Conservation (phyloP, 2,888 invertebrate genomes). For the Troides oblongomaculatus region DNA sequence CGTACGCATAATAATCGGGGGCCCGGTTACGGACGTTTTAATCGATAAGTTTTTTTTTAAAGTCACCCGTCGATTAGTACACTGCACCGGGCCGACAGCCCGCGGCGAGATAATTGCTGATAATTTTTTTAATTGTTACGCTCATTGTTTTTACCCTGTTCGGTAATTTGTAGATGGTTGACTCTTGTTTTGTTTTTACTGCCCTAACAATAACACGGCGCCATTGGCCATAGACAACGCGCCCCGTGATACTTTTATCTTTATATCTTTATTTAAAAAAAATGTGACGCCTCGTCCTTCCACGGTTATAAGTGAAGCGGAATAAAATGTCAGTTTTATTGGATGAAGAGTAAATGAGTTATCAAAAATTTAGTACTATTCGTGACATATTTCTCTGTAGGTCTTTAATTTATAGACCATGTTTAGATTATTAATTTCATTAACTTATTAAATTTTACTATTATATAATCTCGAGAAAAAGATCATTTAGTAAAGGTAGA, state of each 20-base stretch:
- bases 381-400: too few relatives aligned
- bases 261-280: constrained; percentile 29
- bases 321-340: constrained; percentile 6
- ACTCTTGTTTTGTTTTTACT: constrained; percentile 19
- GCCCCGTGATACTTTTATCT: constrained; percentile 26
- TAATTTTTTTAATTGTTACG: constrained; percentile 67
- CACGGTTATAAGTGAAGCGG: constrained; percentile 16
- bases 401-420: too few relatives aligned
- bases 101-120: constrained; percentile 63
- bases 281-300: neutral
- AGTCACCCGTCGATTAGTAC: constrained; percentile 61
- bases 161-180: constrained; percentile 24
- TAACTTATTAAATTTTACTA: too few relatives aligned
- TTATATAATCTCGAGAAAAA: too few relatives aligned
- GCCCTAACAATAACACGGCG: constrained; percentile 27
- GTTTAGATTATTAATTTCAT: too few relatives aligned
- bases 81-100: constrained; percentile 65
- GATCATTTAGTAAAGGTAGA: too few relatives aligned
- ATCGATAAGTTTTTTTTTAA: constrained; percentile 52
- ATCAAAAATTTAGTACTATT: too few relatives aligned
- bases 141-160: constrained; percentile 20
- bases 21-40: constrained; percentile 53
- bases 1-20: constrained; percentile 55
- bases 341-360: too few relatives aligned
- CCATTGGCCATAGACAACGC: constrained; percentile 32